Conservation (phyloP, 35 echinoderm and acorn worm genomes). For the Strongylocentrotus purpuratus region DNA sequence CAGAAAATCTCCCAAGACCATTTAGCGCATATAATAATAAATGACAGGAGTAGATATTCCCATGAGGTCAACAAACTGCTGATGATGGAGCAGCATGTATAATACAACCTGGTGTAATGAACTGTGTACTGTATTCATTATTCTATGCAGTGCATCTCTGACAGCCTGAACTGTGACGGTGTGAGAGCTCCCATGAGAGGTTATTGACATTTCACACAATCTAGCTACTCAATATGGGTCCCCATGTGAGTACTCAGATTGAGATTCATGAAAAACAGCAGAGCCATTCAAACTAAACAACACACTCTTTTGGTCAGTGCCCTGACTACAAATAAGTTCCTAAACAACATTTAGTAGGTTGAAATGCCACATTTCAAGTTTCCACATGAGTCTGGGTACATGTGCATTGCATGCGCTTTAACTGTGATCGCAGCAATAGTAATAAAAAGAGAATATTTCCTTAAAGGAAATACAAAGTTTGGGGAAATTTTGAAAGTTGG, state of each 20-base stretch:
- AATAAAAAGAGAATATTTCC: no score
- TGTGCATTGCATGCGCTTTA: no score
- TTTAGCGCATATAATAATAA: not conserved
- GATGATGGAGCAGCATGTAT: not conserved
- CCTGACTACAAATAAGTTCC: not conserved
- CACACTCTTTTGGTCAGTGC: not conserved
- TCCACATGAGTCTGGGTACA: no score
- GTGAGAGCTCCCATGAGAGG: not conserved
- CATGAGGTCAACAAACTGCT: not conserved
- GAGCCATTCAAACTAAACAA: not conserved
- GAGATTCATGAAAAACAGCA: not conserved
- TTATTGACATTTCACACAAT: conserved; percentile 5
- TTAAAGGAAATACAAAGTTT: no score
- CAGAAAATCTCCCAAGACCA: not conserved
- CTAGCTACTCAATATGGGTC: not conserved
- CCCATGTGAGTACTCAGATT: not conserved
- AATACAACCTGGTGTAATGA: not conserved
- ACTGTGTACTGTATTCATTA: conserved; percentile 11
- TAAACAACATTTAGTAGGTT: not conserved
- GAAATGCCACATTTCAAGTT: not conserved
- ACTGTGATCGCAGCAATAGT: no score
- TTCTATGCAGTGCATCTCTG: not conserved
- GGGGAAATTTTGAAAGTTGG: no score
- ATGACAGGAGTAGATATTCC: not conserved
- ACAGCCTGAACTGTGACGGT: not conserved